Conservation (phyloP, 2,888 invertebrate genomes). For the Ischnus inquisitorius region DNA sequence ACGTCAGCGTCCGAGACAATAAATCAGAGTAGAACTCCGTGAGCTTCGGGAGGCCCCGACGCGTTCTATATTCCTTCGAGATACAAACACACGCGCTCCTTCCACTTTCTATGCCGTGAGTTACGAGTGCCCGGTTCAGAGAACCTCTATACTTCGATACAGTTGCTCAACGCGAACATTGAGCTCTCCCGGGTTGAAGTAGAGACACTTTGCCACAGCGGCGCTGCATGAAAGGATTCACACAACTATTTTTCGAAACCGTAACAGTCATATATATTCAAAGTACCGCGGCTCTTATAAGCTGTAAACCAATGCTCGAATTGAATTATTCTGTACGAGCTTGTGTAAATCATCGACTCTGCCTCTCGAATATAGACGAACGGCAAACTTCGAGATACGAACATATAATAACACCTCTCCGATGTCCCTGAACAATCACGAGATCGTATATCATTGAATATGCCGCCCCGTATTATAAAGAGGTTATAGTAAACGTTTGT, state of each 20-base stretch:
- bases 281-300: background rate
- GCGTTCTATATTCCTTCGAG: conserved; percentile 51
- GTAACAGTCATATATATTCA: background rate
- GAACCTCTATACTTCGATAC: conserved; percentile 16
- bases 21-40: conserved; percentile 51
- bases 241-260: background rate
- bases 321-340: conserved; percentile 45
- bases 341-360: conserved; percentile 22
- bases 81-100: conserved; percentile 37
- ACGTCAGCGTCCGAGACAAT: conserved; percentile 58
- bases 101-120: conserved; percentile 63
- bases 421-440: background rate
- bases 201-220: conserved; percentile 5
- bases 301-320: background rate
- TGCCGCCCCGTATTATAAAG: background rate
- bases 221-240: conserved; percentile 31
- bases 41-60: conserved; percentile 20
- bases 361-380: background rate
- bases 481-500: background rate
- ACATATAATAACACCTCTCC: background rate
- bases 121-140: conserved; percentile 40
- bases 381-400: background rate
- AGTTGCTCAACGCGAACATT: conserved; percentile 50
- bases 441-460: conserved; percentile 14
- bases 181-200: conserved; percentile 6